Conservation (phyloP, 2,113 vertebrate genomes). For the Poeciliopsis occidentalis region DNA sequence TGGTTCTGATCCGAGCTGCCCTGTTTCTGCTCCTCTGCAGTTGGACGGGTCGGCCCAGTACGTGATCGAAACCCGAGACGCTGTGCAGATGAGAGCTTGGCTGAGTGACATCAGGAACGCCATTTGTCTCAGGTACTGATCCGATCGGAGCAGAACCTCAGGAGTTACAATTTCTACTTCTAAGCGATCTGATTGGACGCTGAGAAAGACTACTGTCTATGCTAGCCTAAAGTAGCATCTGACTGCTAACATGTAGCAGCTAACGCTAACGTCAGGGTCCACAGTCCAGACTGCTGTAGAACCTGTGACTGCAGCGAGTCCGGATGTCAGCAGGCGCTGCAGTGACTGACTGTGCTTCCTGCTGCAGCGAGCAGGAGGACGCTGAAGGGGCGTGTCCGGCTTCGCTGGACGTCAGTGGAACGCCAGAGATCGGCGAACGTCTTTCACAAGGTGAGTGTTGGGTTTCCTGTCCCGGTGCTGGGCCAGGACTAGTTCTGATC, state of each 20-base stretch:
- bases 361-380: constrained; percentile 82
- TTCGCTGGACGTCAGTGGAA: constrained; percentile 82
- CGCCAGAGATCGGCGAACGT: constrained; percentile 83
- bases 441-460: constrained; percentile 83
- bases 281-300: no score
- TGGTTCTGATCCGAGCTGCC: neutral
- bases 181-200: no score
- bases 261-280: no score
- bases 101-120: constrained; percentile 90
- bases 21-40: constrained; percentile 52
- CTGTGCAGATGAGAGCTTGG: constrained; percentile 90
- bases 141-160: no score
- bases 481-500: neutral
- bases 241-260: no score
- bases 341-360: neutral
- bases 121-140: constrained; percentile 84
- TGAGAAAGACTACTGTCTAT: no score
- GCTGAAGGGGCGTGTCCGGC: constrained; percentile 78
- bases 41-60: constrained; percentile 86
- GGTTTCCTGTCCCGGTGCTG: neutral
- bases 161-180: no score
- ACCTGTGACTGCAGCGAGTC: no score
- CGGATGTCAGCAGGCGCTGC: neutral
- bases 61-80: constrained; percentile 88
- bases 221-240: no score